Conservation (phyloP, 2,113 vertebrate species). For the Eubucco bourcierii region DNA sequence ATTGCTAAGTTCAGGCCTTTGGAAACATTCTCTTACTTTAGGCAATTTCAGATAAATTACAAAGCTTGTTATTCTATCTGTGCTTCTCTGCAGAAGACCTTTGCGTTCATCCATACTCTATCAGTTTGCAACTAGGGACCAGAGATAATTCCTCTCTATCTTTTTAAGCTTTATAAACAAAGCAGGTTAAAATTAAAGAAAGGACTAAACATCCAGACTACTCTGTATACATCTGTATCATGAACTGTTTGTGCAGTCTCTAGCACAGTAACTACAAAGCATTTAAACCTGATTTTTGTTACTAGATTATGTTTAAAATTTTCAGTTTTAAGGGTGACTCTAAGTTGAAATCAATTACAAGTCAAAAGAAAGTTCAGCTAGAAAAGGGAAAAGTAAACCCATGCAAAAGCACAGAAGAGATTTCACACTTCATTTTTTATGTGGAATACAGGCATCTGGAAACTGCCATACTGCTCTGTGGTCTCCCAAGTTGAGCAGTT, state of each 20-base stretch:
- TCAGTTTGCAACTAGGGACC: background rate
- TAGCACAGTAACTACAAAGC: background rate
- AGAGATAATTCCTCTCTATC: background rate
- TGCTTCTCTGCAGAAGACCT: background rate
- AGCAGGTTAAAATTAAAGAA: background rate
- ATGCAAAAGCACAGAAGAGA: background rate
- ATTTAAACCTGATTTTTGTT: background rate
- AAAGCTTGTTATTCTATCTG: background rate
- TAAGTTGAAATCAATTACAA: background rate
- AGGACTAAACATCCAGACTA: background rate
- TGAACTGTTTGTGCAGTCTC: background rate
- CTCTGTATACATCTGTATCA: background rate
- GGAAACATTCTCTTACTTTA: background rate
- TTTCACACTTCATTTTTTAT: background rate
- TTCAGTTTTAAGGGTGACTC: background rate
- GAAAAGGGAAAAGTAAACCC: background rate
- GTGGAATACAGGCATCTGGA: background rate
- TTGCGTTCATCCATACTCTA: background rate
- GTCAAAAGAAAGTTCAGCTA: background rate
- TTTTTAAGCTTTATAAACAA: background rate
- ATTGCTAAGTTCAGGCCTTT: background rate
- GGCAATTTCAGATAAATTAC: background rate
- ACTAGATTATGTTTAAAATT: background rate
- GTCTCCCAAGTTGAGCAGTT: background rate
- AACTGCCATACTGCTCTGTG: background rate